A percentile compares a stretch with the other conserved stretches of the same genome.
These are phyloP conservation scores for Nothocercus julius DNA, from an alignment of 2,113 vertebrate genomes.

Conservation along the genomic window DNA sequence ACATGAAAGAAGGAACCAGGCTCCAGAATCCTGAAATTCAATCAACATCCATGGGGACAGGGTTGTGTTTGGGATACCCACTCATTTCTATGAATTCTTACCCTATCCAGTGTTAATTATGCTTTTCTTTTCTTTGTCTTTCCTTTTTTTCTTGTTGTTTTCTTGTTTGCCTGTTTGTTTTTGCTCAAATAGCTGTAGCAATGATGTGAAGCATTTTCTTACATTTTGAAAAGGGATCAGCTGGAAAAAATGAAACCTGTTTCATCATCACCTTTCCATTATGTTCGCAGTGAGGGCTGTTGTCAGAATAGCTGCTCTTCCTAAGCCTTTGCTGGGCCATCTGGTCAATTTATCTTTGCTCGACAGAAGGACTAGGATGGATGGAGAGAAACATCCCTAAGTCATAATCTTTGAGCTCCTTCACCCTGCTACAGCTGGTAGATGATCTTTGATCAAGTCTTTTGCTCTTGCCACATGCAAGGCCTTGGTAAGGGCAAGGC, in stretches of 20 bases:
- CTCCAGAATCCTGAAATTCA: not conserved
- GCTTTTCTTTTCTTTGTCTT: not conserved
- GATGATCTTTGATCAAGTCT: not conserved
- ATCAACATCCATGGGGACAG: not conserved
- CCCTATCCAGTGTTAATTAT: not conserved
- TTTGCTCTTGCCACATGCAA: not conserved
- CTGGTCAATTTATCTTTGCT: not conserved
- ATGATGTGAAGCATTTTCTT: not conserved
- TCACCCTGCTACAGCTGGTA: not conserved
- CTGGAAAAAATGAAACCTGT: not conserved
- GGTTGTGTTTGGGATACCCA: not conserved
- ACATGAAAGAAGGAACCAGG: not conserved
- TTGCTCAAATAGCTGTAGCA: not conserved
- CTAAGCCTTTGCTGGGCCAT: not conserved
- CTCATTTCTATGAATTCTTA: not conserved
- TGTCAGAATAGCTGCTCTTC: not conserved
- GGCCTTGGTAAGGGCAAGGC: not conserved
- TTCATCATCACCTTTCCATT: not conserved
- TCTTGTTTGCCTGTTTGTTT: no score
- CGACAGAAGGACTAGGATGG: not conserved
- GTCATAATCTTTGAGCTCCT: not conserved
- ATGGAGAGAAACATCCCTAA: not conserved
- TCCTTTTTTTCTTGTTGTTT: not conserved
- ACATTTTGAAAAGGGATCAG: not conserved
- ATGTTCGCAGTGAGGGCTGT: not conserved